These are phyloP conservation scores for Leptodactylus fallax DNA, from an alignment of 2,797 vertebrate species.

Conservation along the genomic window DNA sequence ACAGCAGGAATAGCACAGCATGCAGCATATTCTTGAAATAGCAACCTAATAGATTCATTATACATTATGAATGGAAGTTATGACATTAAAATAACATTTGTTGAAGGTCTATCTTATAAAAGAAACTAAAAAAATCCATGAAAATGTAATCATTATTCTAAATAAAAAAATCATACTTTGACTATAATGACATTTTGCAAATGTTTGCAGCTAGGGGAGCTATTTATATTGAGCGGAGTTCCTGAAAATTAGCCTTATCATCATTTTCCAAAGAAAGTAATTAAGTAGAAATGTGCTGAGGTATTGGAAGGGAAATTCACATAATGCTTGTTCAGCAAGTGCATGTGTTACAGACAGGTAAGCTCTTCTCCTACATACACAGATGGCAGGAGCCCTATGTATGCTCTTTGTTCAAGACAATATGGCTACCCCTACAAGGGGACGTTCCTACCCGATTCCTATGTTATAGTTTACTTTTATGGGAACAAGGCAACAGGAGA, in stretches of 20 bases:
- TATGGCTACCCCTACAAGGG: not conserved
- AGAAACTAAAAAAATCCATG: too few species aligned
- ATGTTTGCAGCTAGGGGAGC: not conserved
- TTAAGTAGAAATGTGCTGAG: constrained; percentile 6
- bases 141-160: not conserved
- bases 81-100: too few species aligned
- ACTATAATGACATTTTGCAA: not conserved
- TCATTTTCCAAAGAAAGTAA: not conserved
- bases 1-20: too few species aligned
- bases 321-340: not conserved
- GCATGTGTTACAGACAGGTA: not conserved
- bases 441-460: not conserved
- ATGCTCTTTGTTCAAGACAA: too few species aligned
- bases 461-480: not conserved
- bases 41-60: too few species aligned
- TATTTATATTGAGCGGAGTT: not conserved
- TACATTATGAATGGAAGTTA: too few species aligned
- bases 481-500: not conserved
- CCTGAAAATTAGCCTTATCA: not conserved
- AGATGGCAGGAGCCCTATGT: not conserved
- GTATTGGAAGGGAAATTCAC: not conserved
- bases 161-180: not conserved
- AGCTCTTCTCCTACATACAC: not conserved
- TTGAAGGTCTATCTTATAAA: too few species aligned
- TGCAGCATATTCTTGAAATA: too few species aligned